Conservation (phyloP, 2,113 vertebrate genomes). For the Hippoglossus stenolepis region DNA sequence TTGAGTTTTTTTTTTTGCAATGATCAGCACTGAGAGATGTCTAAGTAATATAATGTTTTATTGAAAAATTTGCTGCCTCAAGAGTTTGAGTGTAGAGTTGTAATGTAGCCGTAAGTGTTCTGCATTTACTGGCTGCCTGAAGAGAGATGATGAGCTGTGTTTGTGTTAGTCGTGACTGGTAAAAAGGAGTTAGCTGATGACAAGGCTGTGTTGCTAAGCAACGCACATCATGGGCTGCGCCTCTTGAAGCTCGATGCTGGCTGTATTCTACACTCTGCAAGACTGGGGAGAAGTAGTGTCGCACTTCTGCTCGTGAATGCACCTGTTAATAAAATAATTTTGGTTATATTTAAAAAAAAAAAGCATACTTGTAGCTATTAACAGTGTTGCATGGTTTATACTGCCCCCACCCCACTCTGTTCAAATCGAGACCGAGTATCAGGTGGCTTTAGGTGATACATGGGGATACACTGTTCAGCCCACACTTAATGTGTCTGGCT, state of each 20-base stretch:
- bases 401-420: neutral
- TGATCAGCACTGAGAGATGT: conserved; percentile 20
- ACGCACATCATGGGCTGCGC: conserved; percentile 83
- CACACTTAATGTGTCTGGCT: conserved; percentile 64
- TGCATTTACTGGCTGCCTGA: conserved; percentile 78
- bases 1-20: neutral
- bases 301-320: neutral
- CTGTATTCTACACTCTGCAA: conserved; percentile 77
- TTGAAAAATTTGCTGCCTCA: conserved; percentile 34
- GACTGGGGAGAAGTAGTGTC: conserved; percentile 31
- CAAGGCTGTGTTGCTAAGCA: conserved; percentile 90
- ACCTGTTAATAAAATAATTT: conserved; percentile 3
- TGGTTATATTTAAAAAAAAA: conserved; percentile 13
- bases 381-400: conserved; percentile 3
- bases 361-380: neutral
- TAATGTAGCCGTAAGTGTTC: conserved; percentile 66
- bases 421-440: conserved; percentile 28
- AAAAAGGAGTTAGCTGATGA: conserved; percentile 90
- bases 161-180: conserved; percentile 93
- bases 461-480: conserved; percentile 52
- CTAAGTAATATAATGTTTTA: conserved; percentile 11
- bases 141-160: conserved; percentile 84
- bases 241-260: conserved; percentile 81
- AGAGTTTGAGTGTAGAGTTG: conserved; percentile 51
- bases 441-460: conserved; percentile 17